Evolutionary conservation across 2,113 vertebrate species (phyloP), one percentile per base, ranked within the genome.

Genomic region (Shinisaurus crocodilurus): DNA sequence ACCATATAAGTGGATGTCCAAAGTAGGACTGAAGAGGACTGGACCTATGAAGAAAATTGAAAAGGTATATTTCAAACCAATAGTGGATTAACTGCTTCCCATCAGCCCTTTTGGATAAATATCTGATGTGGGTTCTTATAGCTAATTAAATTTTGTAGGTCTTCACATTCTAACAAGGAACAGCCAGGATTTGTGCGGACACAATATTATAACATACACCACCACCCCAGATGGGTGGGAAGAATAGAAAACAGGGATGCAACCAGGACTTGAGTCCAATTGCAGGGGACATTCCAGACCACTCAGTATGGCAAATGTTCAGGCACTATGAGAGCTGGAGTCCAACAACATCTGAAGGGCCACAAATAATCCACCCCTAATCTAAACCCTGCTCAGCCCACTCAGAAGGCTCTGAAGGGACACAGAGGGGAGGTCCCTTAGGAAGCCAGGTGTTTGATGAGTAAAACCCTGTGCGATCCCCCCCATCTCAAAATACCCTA

Each of bases 11-110:
- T 82, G 82, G 90, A 16, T n/a, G 63, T 45, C 48, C 84, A 76
- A 82, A 94, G 76, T 2, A 89, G 85, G 86, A n/a, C 34, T 87
- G n/a, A 89, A 91, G 23, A 6, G 16, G 76, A 85, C 45, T 79
- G 70, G 15, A 76, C 45, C 70, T 88, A 87, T 16, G 54, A 67
- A 88, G 90, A 90, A 27, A 0, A 40, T 70, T 74, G 60, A 88
- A 89, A 2, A 83, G 37, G 25, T 27, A 67, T 40, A 65, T 90
- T 69, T 87, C 25, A 87, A 93, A 88, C 16, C 0, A 87, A 75
- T 67, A 72, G 5, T 76, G 27, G 76, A 82, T 4, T 77, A 77
- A 50, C 48, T 88, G n/a, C n/a, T 82, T 37, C 27, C 34, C 5
- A 87, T 50, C 89, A 1, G 27, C n/a, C 70, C 4, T 83, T 1